Percentiles rank a stretch among this genome's conserved stretches.
These are phyloP conservation scores for Papilio polytes DNA, from an alignment of 1,140 invertebrate species.

Conservation along the genomic window DNA sequence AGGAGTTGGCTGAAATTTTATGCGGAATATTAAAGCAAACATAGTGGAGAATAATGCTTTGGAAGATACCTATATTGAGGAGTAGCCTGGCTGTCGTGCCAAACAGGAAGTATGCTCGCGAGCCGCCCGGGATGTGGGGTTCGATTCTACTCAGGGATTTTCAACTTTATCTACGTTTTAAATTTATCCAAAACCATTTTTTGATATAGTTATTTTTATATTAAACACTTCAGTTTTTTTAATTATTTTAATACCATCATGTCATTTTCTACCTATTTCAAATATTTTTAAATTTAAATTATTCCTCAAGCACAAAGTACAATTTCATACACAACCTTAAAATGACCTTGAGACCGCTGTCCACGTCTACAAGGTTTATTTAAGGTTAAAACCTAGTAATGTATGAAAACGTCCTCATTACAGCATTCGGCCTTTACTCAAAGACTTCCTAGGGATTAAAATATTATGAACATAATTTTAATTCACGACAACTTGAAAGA, in stretches of 20 bases:
- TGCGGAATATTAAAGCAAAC: conserved; percentile 44
- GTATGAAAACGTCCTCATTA: neutral
- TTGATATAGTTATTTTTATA: neutral
- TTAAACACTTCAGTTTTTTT: too few species aligned
- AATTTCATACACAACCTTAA: neutral
- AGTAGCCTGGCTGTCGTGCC: conserved; percentile 76
- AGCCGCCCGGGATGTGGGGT: conserved; percentile 70
- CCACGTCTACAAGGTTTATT: neutral
- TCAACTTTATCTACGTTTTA: conserved; percentile 61
- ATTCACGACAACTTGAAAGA: neutral
- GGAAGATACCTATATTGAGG: conserved; percentile 62
- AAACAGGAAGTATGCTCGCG: conserved; percentile 77
- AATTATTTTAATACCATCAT: too few species aligned
- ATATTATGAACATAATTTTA: neutral
- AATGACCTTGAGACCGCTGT: neutral
- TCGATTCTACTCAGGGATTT: conserved; percentile 65
- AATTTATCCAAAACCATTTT: neutral
- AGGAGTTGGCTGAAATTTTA: conserved; percentile 32
- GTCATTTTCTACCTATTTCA: too few species aligned
- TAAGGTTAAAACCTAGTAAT: neutral
- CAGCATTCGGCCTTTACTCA: neutral
- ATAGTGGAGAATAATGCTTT: conserved; percentile 42
- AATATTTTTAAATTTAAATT: too few species aligned
- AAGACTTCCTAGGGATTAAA: neutral
- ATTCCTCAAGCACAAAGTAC: too few species aligned